phyloP scores from a whole-genome alignment of 2,797 vertebrate species.

The Catharus ustulatus region DNA sequence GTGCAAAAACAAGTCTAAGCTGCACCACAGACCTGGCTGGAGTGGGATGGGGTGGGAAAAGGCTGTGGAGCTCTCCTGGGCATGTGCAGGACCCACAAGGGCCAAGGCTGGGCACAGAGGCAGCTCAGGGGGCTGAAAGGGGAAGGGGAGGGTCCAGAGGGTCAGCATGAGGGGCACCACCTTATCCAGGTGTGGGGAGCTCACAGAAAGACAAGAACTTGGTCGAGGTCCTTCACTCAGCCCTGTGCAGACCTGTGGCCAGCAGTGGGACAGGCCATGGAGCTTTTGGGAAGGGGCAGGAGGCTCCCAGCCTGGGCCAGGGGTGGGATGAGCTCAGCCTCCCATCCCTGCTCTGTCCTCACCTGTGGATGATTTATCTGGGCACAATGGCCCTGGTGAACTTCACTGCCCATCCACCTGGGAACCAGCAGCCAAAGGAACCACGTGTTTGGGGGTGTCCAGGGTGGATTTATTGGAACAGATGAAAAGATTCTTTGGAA shows the following conservation, averaged over 20 bases:
- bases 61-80: neutral
- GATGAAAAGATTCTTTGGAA: neutral
- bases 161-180: neutral
- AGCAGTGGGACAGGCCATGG: neutral
- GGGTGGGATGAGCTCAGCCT: neutral
- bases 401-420: neutral
- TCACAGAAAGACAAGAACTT: neutral
- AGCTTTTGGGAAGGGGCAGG: neutral
- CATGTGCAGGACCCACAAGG: neutral
- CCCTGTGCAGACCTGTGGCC: neutral
- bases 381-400: neutral
- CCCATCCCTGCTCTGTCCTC: neutral
- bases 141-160: neutral
- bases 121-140: neutral
- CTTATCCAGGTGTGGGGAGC: neutral
- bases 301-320: neutral
- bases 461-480: neutral
- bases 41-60: fast-evolving
- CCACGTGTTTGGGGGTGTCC: too few relatives aligned
- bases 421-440: neutral
- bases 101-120: neutral
- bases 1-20: neutral
- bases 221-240: neutral
- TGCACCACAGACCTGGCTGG: neutral
- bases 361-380: neutral